Percentiles rank a stretch among this genome's conserved stretches.
These are phyloP conservation scores for Tipula lateralis DNA, from an alignment of 2,888 invertebrate species.

Conservation along the genomic window DNA sequence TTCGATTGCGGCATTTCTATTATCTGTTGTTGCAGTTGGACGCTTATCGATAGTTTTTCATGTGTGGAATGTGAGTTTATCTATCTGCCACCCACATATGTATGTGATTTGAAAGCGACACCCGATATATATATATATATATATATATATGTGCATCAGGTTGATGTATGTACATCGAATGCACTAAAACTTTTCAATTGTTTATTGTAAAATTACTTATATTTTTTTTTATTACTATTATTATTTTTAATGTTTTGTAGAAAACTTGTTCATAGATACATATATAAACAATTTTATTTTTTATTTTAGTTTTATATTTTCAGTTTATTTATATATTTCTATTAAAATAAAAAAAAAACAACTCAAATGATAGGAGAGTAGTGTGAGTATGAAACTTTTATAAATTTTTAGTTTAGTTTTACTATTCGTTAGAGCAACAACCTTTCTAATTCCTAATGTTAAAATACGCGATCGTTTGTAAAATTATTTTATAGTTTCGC, in stretches of 20 bases:
- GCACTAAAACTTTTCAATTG: conserved; percentile 24
- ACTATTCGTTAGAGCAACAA: conserved; percentile 24
- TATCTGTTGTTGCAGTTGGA: no score
- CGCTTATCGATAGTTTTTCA: conserved; percentile 2
- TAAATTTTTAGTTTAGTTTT: conserved; percentile 24
- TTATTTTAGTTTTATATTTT: background rate
- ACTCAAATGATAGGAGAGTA: conserved; percentile 19
- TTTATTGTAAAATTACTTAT: conserved; percentile 19
- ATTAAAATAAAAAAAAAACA: background rate
- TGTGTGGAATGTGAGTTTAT: background rate
- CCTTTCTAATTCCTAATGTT: conserved; percentile 7
- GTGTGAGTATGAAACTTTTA: conserved; percentile 5
- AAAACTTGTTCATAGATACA: conserved; percentile 6
- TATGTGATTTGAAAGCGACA: background rate
- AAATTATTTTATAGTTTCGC: background rate
- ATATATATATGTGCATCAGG: background rate
- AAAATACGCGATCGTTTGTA: background rate
- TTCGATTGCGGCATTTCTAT: background rate
- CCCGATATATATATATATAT: background rate
- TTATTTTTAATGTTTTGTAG: conserved; percentile 11
- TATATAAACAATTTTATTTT: background rate
- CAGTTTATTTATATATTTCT: conserved; percentile 19
- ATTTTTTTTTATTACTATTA: conserved; percentile 19
- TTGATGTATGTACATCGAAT: background rate
- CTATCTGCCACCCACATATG: background rate